Conservation (phyloP, 1,140 invertebrate species). For the Drosophila setifemur region DNA sequence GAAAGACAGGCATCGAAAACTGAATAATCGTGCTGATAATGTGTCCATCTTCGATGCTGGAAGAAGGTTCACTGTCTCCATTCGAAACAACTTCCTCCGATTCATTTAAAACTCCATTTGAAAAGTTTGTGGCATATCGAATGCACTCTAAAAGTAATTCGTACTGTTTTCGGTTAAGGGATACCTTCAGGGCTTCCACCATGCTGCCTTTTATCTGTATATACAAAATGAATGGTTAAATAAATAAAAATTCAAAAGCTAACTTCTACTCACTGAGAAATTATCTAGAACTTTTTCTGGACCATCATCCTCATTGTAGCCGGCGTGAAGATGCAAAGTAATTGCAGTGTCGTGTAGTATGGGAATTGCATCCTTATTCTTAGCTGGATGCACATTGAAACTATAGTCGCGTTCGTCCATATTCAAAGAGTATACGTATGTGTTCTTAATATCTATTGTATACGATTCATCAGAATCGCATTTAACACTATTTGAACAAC, state of each 20-base stretch:
- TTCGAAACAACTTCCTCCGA: slow-evolving; percentile 24
- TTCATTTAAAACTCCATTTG: slow-evolving; percentile 32
- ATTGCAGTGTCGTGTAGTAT: slow-evolving; percentile 88
- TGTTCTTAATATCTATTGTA: slow-evolving; percentile 88
- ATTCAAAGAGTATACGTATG: slow-evolving; percentile 93
- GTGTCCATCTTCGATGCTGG: slow-evolving; percentile 9
- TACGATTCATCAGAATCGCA: slow-evolving; percentile 46
- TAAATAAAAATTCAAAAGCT: not conserved
- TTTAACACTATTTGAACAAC: slow-evolving; percentile 82
- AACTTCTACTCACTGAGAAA: slow-evolving; percentile 45
- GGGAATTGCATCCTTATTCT: slow-evolving; percentile 70
- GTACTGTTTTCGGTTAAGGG: slow-evolving; percentile 92
- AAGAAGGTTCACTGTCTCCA: slow-evolving; percentile 21
- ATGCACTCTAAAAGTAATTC: slow-evolving; percentile 93
- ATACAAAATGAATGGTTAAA: not conserved
- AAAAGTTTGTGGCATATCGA: slow-evolving; percentile 82
- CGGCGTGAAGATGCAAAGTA: slow-evolving; percentile 83
- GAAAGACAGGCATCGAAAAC: slow-evolving; percentile 89
- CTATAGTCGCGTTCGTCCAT: slow-evolving; percentile 73
- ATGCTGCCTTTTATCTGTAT: slow-evolving; percentile 90
- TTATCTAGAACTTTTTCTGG: slow-evolving; percentile 44
- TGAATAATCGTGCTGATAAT: slow-evolving; percentile 82
- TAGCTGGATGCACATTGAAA: slow-evolving; percentile 57
- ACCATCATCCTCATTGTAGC: slow-evolving; percentile 78
- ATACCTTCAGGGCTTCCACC: slow-evolving; percentile 92